These are phyloP conservation scores for Pocillopora damicornis DNA, from an alignment of 64 coral and sea anemone genomes.

Conservation along the genomic window DNA sequence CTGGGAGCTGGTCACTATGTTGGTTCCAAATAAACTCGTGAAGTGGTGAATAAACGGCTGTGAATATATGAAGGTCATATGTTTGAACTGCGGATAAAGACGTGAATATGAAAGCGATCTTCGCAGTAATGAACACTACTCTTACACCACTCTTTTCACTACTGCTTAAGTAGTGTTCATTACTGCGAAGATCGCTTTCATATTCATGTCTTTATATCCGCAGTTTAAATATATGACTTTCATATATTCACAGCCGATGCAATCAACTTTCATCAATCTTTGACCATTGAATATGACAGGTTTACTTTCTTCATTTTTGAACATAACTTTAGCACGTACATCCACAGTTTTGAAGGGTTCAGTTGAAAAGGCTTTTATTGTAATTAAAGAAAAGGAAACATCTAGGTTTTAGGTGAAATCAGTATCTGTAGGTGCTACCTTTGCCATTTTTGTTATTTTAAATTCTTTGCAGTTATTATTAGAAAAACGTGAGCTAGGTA, in stretches of 20 bases:
- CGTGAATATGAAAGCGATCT: no score
- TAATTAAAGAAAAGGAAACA: background rate
- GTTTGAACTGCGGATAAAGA: no score
- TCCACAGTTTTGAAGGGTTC: conserved; percentile 34
- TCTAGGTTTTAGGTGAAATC: conserved; percentile 25
- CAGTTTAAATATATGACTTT: no score
- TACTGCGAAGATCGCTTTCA: no score
- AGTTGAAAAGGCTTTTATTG: conserved; percentile 25
- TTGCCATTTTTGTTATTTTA: conserved; percentile 35
- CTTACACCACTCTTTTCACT: no score
- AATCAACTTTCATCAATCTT: conserved; percentile 5
- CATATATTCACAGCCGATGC: background rate
- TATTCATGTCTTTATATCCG: no score
- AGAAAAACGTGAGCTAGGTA: conserved; percentile 43
- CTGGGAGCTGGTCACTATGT: no score
- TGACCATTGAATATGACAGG: conserved; percentile 14
- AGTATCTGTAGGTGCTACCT: conserved; percentile 16
- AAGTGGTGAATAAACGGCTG: no score
- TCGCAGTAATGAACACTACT: no score
- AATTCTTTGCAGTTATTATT: conserved; percentile 17
- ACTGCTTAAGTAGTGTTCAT: no score
- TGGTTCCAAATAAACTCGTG: no score
- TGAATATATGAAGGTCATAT: no score
- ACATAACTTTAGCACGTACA: conserved; percentile 12
- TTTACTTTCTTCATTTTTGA: conserved; percentile 35